Evolutionary conservation across 1,140 invertebrate species (phyloP), one percentile per base, ranked within the genome.

Genomic region (Macrocentrus cingulum): DNA sequence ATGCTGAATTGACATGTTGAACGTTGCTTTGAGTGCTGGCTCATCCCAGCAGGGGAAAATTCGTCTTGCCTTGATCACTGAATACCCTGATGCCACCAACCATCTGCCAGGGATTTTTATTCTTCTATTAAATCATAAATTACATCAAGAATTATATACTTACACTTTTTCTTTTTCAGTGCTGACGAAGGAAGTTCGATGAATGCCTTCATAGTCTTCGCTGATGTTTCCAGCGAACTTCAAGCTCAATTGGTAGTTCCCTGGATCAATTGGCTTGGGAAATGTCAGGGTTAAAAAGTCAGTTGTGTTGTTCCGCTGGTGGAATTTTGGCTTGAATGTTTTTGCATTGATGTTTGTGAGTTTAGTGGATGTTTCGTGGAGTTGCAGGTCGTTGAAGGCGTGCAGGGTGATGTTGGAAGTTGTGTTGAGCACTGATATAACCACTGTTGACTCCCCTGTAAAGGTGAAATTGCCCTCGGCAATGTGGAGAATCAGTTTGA

Each of bases 111-210:
- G n/a, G n/a, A n/a, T n/a, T n/a, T n/a, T n/a, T n/a, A n/a, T n/a
- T n/a, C n/a, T n/a, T n/a, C n/a, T n/a, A n/a, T n/a, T n/a, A n/a
- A n/a, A n/a, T n/a, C n/a, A n/a, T n/a, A n/a, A n/a, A n/a, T n/a
- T n/a, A 29, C 56, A 50, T 39, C 32, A 50, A 37, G 15, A 16
- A 36, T 37, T 6, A 32, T 2, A 1, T 9, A 61, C 56, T 82
- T 77, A 91, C 89, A 82, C 86, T 52, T 63, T 59, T 58, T 83
- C 85, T 42, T 81, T 71, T 20, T 86, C 84, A 9, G 80, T 81
- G 63, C 88, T 85, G 2, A 81, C 72, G 68, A 95, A 96, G n/a
- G 83, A 86, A 69, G 91, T 94, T 48, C 85, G 80, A 66, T 88
- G 89, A 59, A 90, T 84, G 22, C 88, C 88, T n/a, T 76, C 75